Evolutionary conservation across 2,797 vertebrate genomes (phyloP).

Genomic region (Periparus ater): DNA sequence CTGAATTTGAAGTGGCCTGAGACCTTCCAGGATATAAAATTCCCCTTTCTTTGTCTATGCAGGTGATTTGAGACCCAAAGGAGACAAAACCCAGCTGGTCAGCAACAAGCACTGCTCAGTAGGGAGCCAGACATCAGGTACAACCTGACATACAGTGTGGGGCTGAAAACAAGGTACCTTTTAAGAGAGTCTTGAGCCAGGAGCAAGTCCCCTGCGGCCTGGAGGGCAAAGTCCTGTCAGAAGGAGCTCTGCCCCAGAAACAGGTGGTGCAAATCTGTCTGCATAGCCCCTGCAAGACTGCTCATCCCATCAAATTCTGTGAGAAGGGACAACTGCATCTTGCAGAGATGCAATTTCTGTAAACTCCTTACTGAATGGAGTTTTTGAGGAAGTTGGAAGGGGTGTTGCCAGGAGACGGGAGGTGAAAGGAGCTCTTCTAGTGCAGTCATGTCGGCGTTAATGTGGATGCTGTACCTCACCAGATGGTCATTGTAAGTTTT

Average conservation of each 20-base stretch:
- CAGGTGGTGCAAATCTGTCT: fast-evolving
- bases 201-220: not conserved
- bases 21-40: not conserved
- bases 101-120: fast-evolving
- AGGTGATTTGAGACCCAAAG: not conserved
- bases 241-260: not conserved
- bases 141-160: too few relatives aligned
- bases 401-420: not conserved
- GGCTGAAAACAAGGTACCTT: not conserved
- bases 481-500: not conserved
- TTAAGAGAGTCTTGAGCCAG: not conserved
- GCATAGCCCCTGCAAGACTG: fast-evolving
- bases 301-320: fast-evolving
- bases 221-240: not conserved
- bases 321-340: not conserved
- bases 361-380: not conserved
- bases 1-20: not conserved
- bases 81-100: fast-evolving
- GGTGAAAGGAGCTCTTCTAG: not conserved
- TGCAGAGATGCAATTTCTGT: not conserved
- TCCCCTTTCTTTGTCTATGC: not conserved
- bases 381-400: not conserved
- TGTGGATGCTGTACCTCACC: not conserved
- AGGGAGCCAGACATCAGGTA: not conserved
- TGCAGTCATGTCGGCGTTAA: not conserved